A percentile compares a stretch with the other conserved stretches of the same genome.
Conservation (phyloP, 2,113 vertebrate species). For the Setophaga kirtlandii region DNA sequence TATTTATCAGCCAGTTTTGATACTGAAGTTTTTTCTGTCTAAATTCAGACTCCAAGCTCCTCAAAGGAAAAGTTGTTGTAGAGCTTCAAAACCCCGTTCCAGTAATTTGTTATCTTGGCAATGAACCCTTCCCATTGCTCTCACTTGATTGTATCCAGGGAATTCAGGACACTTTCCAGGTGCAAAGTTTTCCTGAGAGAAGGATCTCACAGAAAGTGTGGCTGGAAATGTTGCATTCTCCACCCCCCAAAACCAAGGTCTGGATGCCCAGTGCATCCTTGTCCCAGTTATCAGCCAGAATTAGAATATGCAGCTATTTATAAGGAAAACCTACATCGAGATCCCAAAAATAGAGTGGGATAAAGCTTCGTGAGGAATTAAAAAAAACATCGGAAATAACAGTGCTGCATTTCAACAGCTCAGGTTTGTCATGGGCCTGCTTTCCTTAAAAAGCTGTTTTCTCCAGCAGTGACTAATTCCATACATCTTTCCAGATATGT, state of each 20-base stretch:
- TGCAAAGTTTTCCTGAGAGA: neutral
- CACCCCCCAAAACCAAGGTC: neutral
- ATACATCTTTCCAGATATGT: neutral
- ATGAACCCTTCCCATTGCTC: neutral
- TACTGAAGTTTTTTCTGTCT: neutral
- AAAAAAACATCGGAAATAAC: neutral
- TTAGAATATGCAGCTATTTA: slow-evolving; percentile 56
- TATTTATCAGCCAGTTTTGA: slow-evolving; percentile 2
- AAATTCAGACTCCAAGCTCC: neutral
- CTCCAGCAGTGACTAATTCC: neutral
- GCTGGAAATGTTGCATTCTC: neutral
- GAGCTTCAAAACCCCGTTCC: neutral
- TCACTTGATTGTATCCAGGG: neutral
- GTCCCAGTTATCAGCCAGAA: slow-evolving; percentile 30
- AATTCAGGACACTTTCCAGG: neutral
- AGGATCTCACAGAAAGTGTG: neutral
- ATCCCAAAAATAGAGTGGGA: slow-evolving; percentile 1
- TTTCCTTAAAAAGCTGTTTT: neutral
- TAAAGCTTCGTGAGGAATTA: neutral
- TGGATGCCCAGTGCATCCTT: slow-evolving; percentile 3
- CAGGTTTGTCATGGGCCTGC: neutral
- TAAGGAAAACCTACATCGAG: slow-evolving; percentile 24
- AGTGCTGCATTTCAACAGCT: neutral
- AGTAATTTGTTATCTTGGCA: neutral
- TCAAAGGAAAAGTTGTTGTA: neutral